These are phyloP conservation scores for Sweltsa coloradensis DNA, from an alignment of 1,140 invertebrate species.

Conservation along the genomic window DNA sequence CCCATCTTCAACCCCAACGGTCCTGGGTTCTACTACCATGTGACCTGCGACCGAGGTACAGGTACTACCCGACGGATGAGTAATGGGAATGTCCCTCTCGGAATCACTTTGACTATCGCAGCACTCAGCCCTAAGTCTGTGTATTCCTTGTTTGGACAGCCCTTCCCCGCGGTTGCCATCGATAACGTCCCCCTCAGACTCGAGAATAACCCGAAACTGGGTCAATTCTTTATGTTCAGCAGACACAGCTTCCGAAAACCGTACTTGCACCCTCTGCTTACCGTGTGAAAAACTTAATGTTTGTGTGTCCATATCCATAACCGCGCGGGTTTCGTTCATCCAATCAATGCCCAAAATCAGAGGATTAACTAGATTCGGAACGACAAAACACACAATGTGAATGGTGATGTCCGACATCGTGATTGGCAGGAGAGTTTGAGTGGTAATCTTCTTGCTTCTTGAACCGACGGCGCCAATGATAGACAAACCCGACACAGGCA, in stretches of 20 bases:
- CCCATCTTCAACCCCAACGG: neutral
- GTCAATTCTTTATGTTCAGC: neutral
- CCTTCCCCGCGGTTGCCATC: neutral
- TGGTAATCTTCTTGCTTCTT: neutral
- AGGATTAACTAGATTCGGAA: neutral
- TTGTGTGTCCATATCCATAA: too few species aligned
- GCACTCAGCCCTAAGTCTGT: neutral
- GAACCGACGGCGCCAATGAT: neutral
- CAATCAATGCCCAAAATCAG: slow-evolving; percentile 2
- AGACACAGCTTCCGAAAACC: neutral
- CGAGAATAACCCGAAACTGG: neutral
- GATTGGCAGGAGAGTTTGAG: neutral
- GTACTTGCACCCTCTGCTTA: neutral
- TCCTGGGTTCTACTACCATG: too few species aligned
- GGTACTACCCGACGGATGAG: too few species aligned
- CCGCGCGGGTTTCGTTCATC: too few species aligned
- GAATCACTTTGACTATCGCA: neutral
- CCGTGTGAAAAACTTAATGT: too few species aligned
- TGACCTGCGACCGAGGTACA: too few species aligned
- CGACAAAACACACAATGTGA: neutral
- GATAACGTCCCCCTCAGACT: neutral
- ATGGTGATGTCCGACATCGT: neutral
- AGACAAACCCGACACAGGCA: neutral
- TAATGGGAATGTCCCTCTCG: neutral
- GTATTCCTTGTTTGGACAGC: neutral